phyloP scores from a whole-genome alignment of 2,888 invertebrate genomes.

The Syrphus vitripennis region DNA sequence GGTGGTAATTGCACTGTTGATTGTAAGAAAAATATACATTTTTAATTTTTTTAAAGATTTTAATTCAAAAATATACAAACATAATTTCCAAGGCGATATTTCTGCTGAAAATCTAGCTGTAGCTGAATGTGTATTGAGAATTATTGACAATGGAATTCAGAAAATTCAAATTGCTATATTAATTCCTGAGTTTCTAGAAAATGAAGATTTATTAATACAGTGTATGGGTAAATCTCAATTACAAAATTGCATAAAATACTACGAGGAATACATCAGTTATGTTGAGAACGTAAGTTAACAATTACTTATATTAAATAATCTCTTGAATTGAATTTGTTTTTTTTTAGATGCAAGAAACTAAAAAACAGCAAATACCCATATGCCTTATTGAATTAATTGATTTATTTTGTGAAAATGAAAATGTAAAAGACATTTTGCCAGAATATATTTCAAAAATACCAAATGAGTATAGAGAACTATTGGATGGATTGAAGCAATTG shows the following conservation, averaged over 20 bases:
- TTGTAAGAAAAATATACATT: background rate
- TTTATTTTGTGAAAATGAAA: conserved; percentile 54
- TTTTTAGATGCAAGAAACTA: conserved; percentile 25
- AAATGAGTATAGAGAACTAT: background rate
- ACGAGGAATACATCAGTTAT: conserved; percentile 63
- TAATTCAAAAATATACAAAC: background rate
- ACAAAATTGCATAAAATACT: conserved; percentile 53
- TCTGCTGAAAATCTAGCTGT: conserved; percentile 73
- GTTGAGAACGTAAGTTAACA: background rate
- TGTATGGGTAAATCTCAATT: conserved; percentile 62
- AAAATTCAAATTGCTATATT: conserved; percentile 73
- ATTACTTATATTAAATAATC: background rate
- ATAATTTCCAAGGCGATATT: conserved; percentile 45
- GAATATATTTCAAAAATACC: conserved; percentile 5
- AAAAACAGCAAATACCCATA: background rate
- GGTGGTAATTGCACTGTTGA: conserved; percentile 5
- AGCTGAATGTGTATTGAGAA: conserved; percentile 72
- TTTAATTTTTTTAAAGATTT: background rate
- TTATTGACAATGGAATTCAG: conserved; percentile 72
- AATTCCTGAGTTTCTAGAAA: conserved; percentile 72
- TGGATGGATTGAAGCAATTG: conserved; percentile 27
- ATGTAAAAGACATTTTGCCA: conserved; percentile 21
- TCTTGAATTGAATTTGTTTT: background rate
- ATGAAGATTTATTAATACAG: conserved; percentile 57
- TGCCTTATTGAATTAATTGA: conserved; percentile 58